These are phyloP conservation scores for Probaryconus sp. DNA, from an alignment of 1,140 invertebrate genomes.

Conservation along the genomic window DNA sequence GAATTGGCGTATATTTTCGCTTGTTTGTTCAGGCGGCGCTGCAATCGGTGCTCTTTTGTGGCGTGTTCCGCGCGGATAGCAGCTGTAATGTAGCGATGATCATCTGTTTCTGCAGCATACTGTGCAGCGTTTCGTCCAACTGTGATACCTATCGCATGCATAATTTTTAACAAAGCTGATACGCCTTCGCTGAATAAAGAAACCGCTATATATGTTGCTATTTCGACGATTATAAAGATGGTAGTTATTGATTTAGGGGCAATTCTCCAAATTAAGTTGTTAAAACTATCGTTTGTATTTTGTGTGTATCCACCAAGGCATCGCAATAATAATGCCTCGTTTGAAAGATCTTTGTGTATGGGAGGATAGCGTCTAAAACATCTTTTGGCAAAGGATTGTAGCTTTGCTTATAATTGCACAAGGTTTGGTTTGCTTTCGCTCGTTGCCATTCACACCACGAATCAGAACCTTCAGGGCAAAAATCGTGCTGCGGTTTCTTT, in stretches of 20 bases:
- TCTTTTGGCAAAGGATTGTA: conserved; percentile 1
- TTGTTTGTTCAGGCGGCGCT: too few species aligned
- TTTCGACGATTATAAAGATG: conserved; percentile 11
- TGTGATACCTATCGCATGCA: conserved; percentile 22
- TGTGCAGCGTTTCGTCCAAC: conserved; percentile 23
- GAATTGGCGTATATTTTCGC: too few species aligned
- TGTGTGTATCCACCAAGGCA: conserved; percentile 35
- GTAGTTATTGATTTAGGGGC: conserved; percentile 12
- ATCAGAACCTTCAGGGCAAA: conserved; percentile 34
- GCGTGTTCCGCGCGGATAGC: conserved; percentile 12
- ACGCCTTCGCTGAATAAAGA: conserved; percentile 22
- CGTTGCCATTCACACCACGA: conserved; percentile 43
- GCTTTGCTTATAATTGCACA: not conserved
- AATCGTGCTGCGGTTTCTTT: conserved; percentile 30
- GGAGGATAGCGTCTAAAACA: conserved; percentile 16
- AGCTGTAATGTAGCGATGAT: conserved; percentile 4
- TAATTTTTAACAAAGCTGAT: conserved; percentile 25
- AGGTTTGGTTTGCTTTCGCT: conserved; percentile 10
- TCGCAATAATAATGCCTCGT: conserved; percentile 9
- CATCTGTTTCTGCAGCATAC: conserved; percentile 3
- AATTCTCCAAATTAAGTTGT: conserved; percentile 27
- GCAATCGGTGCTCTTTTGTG: too few species aligned
- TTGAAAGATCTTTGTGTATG: not conserved
- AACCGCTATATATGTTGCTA: conserved; percentile 27
- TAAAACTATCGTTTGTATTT: conserved; percentile 43